Evolutionary conservation across 1,140 invertebrate species (phyloP), one percentile per base, ranked within the genome.

Genomic region (Phocides pigmalion): DNA sequence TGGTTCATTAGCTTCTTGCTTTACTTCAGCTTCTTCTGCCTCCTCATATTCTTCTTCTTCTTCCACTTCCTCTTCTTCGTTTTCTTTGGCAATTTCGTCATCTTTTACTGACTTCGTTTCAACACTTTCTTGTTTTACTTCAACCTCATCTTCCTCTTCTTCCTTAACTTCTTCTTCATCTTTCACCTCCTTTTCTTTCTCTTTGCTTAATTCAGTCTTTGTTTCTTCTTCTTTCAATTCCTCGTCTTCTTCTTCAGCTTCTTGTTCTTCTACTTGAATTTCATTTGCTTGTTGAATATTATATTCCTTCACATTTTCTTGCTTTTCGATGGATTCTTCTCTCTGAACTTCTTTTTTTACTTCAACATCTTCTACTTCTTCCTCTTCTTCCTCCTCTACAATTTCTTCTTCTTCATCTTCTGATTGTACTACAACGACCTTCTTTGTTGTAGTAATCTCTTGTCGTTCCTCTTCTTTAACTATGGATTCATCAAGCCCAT

Each of bases 361-460:
- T 20, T 72, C 56, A 11, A 62, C 66, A 20, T 66, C 61, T 62
- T 74, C 65, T 20, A 68, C 46, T 59, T 74, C 64, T 70, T 70
- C 69, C 14, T 68, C 61, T 61, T 77, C 69, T 15, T 74, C 62
- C 16, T 74, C 70, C 16, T 73, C 62, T 20, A 72, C 75, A 42
- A 70, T 70, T n/a, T 75, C 63, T 49, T 76, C 64, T 70, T 70
- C 39, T 69, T 82, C 64, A 72, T 82, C 53, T 53, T 79, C 68
- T 62, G 73, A 76, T 51, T 76, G 73, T 41, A 68, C 42, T 0
- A 79, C 58, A 1, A 76, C 65, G 41, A 79, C 68, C 39, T 74
- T 79, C 49, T 79, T 79, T 16, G 67, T 74, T n/a, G 68, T 74
- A 37, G 56, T 76, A 8, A 70, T 56, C 49, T 79, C 76, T 39